Evolutionary conservation across 2,113 vertebrate species (phyloP).

Genomic region (Fulmarus glacialis): DNA sequence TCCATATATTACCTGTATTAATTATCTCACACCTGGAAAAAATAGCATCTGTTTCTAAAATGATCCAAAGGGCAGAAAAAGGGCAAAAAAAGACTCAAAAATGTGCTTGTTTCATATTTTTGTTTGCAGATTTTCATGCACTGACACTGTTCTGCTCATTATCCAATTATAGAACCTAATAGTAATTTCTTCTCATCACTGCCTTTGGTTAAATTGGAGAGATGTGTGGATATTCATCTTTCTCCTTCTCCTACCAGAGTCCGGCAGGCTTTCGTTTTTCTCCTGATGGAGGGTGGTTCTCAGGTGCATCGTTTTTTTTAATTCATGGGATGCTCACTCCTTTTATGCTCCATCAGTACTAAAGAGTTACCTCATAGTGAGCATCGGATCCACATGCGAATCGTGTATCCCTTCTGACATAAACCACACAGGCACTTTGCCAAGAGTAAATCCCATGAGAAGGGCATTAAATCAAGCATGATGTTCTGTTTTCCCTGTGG

Average conservation of each 20-base stretch:
- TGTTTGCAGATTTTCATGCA: not conserved
- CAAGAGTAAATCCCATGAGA: slow-evolving; percentile 26
- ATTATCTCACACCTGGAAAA: not conserved
- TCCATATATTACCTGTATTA: not conserved
- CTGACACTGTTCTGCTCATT: not conserved
- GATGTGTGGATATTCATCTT: not conserved
- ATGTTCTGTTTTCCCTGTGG: slow-evolving; percentile 7
- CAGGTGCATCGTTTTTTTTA: not conserved
- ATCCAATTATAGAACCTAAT: not conserved
- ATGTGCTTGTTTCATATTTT: not conserved
- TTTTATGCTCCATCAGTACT: not conserved
- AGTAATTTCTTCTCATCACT: not conserved
- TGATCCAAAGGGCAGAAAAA: not conserved
- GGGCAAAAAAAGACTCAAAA: not conserved
- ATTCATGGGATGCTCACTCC: not conserved
- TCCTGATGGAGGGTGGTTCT: not conserved
- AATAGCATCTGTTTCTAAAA: not conserved
- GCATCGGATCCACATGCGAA: not conserved
- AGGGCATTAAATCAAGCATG: not conserved
- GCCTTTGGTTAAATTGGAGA: not conserved
- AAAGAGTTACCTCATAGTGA: not conserved
- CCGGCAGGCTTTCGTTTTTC: not conserved
- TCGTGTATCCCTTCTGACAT: not conserved
- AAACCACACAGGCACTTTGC: not conserved
- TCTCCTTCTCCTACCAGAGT: not conserved